Percentiles rank a stretch among this genome's conserved stretches.
These are phyloP conservation scores for Archaeoteleia sp. DNA, from an alignment of 2,888 invertebrate species.

Conservation along the genomic window DNA sequence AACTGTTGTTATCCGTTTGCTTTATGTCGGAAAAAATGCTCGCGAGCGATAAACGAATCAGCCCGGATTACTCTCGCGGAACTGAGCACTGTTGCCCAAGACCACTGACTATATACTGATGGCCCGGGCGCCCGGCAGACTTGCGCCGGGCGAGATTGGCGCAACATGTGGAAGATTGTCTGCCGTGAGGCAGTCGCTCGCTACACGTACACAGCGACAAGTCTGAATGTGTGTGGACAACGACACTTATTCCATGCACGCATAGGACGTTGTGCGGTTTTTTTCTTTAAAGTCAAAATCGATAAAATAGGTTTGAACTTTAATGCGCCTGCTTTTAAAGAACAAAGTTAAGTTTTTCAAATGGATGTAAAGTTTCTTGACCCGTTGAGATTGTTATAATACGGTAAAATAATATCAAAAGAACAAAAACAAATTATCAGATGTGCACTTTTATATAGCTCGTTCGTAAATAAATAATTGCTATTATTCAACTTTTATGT, in stretches of 20 bases:
- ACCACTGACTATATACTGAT: constrained; percentile 52
- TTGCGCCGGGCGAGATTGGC: constrained; percentile 72
- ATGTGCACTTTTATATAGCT: too few relatives aligned
- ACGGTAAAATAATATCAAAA: too few relatives aligned
- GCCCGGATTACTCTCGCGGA: constrained; percentile 53
- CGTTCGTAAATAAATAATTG: too few relatives aligned
- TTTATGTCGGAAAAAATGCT: not conserved
- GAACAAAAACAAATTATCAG: too few relatives aligned
- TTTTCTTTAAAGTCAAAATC: constrained; percentile 29
- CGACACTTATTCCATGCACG: constrained; percentile 41
- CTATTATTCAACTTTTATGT: too few relatives aligned
- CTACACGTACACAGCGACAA: constrained; percentile 41
- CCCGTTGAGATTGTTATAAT: too few relatives aligned
- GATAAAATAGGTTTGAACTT: constrained; percentile 36
- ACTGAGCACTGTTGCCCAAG: constrained; percentile 49
- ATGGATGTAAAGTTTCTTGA: too few relatives aligned
- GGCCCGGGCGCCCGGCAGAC: constrained; percentile 73
- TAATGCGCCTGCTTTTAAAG: constrained; percentile 26
- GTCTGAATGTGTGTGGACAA: constrained; percentile 42
- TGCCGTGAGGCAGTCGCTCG: constrained; percentile 57
- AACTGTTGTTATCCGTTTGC: not conserved
- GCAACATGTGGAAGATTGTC: constrained; percentile 73
- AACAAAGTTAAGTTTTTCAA: constrained; percentile 18
- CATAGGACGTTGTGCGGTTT: constrained; percentile 24
- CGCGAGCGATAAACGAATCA: constrained; percentile 42